Conservation (phyloP, 2,113 vertebrate genomes). For the Piaya cayana region DNA sequence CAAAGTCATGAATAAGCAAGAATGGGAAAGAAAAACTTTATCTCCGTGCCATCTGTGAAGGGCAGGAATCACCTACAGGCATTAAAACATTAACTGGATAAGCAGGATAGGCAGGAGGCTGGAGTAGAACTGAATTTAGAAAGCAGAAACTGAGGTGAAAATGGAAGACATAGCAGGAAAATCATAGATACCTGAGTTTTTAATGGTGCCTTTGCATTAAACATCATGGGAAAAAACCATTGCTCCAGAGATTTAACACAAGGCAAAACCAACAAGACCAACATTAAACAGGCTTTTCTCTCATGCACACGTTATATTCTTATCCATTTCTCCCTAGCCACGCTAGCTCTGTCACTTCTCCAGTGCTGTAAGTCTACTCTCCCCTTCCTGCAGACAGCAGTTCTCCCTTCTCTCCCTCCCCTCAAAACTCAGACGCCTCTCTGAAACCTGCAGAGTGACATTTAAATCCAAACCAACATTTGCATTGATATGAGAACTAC, state of each 20-base stretch:
- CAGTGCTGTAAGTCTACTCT: rapidly evolving
- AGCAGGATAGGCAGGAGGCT: not conserved
- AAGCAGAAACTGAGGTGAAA: not conserved
- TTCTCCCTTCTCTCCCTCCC: not conserved
- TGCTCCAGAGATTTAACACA: not conserved
- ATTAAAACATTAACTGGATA: not conserved
- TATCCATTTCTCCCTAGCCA: not conserved
- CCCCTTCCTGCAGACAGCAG: not conserved
- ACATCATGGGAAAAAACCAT: not conserved
- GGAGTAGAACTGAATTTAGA: not conserved
- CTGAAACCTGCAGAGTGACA: not conserved
- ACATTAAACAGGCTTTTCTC: not conserved
- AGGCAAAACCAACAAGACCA: not conserved
- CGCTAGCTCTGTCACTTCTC: not conserved
- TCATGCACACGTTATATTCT: not conserved
- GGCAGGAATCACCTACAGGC: not conserved
- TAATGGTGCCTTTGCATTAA: not conserved
- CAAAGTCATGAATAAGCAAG: constrained; percentile 21
- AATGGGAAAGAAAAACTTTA: not conserved
- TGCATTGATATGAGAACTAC: not conserved
- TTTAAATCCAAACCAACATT: not conserved
- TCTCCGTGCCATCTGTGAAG: not conserved
- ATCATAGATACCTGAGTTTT: not conserved
- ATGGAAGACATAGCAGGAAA: not conserved
- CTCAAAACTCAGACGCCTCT: not conserved